Evolutionary conservation across 2,888 invertebrate genomes (phyloP), one percentile per base, ranked within the genome.

Genomic region (Theretra japonica): DNA sequence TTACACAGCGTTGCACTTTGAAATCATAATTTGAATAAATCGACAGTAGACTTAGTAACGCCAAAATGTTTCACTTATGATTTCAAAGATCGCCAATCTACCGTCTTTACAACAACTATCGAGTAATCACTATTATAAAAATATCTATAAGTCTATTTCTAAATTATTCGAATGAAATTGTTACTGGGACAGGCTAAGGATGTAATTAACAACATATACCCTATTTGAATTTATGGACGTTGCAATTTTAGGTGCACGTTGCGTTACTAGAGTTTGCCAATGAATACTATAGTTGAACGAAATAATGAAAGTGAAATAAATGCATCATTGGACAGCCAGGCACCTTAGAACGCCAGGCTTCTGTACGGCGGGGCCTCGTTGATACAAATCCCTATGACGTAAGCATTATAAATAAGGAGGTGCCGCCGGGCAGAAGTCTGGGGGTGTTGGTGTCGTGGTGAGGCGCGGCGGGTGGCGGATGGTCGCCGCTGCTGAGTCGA

Each of bases 171-270:
- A 90, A 89, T 87, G 80, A 88, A 90, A 89, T 84, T 85, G 88
- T 91, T 92, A 90, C 87, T 91, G 90, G 87, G 90, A 90, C 84
- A 93, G 92, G 94, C 93, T 93, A 93, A 93, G 93, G 93, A 94
- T 92, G 88, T 88, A 84, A 87, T 87, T 88, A 91, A 92, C 94
- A 92, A 92, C 93, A 93, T 89, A 93, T 93, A 93, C 93, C 90
- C 84, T 89, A 87, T 74, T 83, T 82, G 82, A 80, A 83, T 80
- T 83, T 84, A 83, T 88, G 88, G 88, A 91, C 88, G 86, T 86
- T 83, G 85, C 75, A 78, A 77, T 83, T 82, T 81, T 77, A 79
- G 77, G 90, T 90, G 88, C 83, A 82, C 78, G 79, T 84, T 83
- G 79, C 82, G 72, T 86, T 86, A 86, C 83, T 83, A 86, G 78